phyloP scores from a whole-genome alignment of 2,113 vertebrate genomes.

The Chamaea fasciata region DNA sequence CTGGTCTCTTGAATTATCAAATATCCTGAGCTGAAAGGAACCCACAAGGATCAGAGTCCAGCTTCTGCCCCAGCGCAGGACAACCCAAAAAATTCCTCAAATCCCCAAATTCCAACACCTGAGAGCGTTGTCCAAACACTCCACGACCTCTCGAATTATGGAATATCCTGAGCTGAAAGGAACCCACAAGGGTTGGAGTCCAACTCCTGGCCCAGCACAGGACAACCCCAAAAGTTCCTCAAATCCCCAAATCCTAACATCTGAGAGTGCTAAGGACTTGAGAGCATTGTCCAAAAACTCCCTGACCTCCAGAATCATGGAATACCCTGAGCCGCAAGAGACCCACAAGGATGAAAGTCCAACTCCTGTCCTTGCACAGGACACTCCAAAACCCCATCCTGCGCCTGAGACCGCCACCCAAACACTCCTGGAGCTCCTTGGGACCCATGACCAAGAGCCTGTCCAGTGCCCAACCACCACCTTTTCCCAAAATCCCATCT shows the following conservation, averaged over 20 bases:
- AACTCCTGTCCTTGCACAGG: not conserved
- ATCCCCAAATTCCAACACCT: not conserved
- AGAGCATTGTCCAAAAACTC: not conserved
- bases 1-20: too few species aligned
- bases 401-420: not conserved
- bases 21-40: not conserved
- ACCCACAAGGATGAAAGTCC: not conserved
- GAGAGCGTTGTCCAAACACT: not conserved
- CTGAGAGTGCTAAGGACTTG: not conserved
- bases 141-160: fast-evolving
- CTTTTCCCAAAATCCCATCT: not conserved
- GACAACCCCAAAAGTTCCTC: not conserved
- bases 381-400: not conserved
- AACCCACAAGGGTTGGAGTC: too few species aligned
- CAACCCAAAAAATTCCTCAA: not conserved
- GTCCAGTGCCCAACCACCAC: not conserved
- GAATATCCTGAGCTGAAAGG: not conserved
- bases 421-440: not conserved
- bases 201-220: too few species aligned
- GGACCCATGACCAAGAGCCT: not conserved
- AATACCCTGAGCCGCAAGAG: not conserved
- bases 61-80: fast-evolving
- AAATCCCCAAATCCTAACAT: not conserved
- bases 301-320: fast-evolving
- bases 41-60: not conserved